Conservation (phyloP, 2,888 invertebrate genomes). For the Halocaridina rubra region DNA sequence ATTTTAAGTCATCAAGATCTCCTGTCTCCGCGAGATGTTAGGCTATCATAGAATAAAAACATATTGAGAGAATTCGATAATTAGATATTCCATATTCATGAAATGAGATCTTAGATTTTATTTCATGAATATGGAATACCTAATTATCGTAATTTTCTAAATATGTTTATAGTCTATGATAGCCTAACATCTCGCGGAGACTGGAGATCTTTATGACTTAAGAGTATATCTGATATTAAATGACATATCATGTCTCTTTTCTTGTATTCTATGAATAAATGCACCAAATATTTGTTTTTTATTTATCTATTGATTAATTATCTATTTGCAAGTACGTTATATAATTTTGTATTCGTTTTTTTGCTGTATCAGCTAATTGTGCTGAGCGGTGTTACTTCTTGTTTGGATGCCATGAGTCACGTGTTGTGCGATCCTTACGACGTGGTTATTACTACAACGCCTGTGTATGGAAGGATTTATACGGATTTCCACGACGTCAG, state of each 20-base stretch:
- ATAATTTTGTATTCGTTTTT: not conserved
- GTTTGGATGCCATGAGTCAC: conserved; percentile 42
- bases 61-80: not conserved
- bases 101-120: too few species aligned
- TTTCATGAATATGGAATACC: not conserved
- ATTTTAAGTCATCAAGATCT: not conserved
- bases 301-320: not conserved
- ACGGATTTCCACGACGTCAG: conserved; percentile 64
- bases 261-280: too few species aligned
- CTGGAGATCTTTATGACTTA: not conserved
- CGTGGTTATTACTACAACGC: conserved; percentile 64
- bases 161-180: too few species aligned
- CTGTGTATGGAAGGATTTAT: conserved; percentile 65
- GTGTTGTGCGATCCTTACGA: conserved; percentile 59
- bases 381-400: conserved; percentile 42
- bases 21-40: too few species aligned
- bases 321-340: not conserved
- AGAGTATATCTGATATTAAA: not conserved
- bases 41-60: too few species aligned
- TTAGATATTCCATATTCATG: not conserved
- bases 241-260: too few species aligned
- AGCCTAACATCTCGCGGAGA: too few species aligned
- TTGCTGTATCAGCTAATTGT: not conserved
- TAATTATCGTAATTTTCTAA: not conserved
- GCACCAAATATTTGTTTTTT: not conserved